phyloP scores from a whole-genome alignment of 1,140 invertebrate species.

The Papilio machaon region DNA sequence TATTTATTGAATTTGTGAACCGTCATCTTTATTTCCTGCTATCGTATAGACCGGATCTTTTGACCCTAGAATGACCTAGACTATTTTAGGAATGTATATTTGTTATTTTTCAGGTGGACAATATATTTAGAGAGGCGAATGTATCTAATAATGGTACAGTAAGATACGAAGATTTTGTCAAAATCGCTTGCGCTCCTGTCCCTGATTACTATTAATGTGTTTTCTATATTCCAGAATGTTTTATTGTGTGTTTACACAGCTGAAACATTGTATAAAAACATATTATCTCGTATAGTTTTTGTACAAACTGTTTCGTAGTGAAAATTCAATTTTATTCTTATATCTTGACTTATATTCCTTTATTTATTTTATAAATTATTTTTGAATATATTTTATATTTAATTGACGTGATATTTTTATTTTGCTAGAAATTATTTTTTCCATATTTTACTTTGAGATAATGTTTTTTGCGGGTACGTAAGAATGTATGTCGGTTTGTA shows the following conservation, averaged over 20 bases:
- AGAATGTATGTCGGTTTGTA: no score
- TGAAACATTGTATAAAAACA: no score
- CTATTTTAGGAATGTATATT: not conserved
- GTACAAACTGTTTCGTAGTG: no score
- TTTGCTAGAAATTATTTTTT: not conserved
- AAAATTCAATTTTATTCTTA: no score
- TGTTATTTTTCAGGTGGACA: conserved; percentile 86
- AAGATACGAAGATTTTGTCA: conserved; percentile 96
- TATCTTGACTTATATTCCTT: no score
- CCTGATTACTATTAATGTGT: conserved; percentile 93
- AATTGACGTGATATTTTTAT: not conserved
- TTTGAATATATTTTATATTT: no score
- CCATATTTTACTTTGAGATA: not conserved
- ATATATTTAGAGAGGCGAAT: conserved; percentile 96
- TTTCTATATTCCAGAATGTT: not conserved
- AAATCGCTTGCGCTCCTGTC: conserved; percentile 95
- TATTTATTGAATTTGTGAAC: no score
- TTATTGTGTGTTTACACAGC: not conserved
- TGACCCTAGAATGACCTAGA: no score
- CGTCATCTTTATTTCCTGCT: no score
- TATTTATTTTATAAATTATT: no score
- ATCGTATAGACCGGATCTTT: no score
- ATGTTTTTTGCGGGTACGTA: no score
- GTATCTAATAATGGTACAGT: conserved; percentile 91
- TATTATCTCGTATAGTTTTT: not conserved